These are phyloP conservation scores for Barypeithes pellucidus DNA, from an alignment of 2,888 invertebrate genomes.

Conservation along the genomic window DNA sequence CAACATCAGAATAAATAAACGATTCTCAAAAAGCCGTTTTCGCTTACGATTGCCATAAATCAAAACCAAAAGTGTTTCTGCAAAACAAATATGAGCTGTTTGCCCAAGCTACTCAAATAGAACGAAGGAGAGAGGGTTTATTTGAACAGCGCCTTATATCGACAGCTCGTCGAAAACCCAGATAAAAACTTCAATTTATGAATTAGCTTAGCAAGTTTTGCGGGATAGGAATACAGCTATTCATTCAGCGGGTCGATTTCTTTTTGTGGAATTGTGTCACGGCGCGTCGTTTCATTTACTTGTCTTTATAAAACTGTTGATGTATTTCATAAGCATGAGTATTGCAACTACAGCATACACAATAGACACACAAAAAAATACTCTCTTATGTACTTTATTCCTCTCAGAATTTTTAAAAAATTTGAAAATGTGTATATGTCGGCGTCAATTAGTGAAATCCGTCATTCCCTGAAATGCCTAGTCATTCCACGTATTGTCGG, in stretches of 20 bases:
- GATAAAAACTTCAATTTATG: conserved; percentile 27
- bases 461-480: too few relatives aligned
- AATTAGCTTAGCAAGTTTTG: conserved; percentile 19
- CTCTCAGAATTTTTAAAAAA: too few relatives aligned
- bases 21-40: conserved; percentile 23
- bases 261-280: neutral
- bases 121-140: conserved; percentile 31
- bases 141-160: conserved; percentile 24
- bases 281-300: conserved; percentile 7
- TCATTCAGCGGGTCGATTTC: conserved; percentile 18
- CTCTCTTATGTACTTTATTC: too few relatives aligned
- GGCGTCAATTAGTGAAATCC: too few relatives aligned
- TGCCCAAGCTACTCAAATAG: conserved; percentile 39
- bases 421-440: too few relatives aligned
- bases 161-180: conserved; percentile 15
- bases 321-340: too few relatives aligned
- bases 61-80: conserved; percentile 41
- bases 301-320: neutral
- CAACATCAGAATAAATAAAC: conserved; percentile 9
- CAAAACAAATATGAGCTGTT: conserved; percentile 37
- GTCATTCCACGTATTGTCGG: too few relatives aligned
- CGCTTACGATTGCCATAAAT: conserved; percentile 35
- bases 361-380: too few relatives aligned
- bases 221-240: neutral
- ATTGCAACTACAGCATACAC: too few relatives aligned